Evolutionary conservation across 2,797 vertebrate genomes (phyloP).

Genomic region (Clamator glandarius): DNA sequence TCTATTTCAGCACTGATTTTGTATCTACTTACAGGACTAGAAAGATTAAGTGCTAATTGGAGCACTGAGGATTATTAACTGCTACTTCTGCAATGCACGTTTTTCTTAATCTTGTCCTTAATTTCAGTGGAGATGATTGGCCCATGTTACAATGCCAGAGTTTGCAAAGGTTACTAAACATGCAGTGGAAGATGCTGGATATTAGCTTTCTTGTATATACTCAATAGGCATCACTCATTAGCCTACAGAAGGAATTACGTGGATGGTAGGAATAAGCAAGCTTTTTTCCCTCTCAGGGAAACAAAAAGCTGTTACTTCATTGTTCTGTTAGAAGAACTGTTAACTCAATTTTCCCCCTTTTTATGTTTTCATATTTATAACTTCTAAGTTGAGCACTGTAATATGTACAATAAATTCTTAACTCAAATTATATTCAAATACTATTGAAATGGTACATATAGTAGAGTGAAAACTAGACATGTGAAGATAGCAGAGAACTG

Average conservation of each 20-base stretch:
- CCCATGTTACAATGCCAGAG: conserved; percentile 27
- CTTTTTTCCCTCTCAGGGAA: conserved; percentile 7
- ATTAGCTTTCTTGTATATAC: background rate
- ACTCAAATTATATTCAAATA: background rate
- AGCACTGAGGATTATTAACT: conserved; percentile 29
- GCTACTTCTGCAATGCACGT: conserved; percentile 31
- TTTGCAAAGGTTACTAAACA: conserved; percentile 33
- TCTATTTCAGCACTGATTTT: conserved; percentile 41
- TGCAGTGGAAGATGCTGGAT: background rate
- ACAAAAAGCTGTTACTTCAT: background rate
- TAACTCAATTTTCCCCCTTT: background rate
- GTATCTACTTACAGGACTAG: conserved; percentile 55
- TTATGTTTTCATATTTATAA: background rate
- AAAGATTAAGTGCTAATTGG: conserved; percentile 58
- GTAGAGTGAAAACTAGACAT: background rate
- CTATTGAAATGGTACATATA: background rate
- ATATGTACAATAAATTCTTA: background rate
- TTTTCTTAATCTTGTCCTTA: conserved; percentile 58
- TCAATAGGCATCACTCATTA: background rate
- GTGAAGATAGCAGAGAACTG: background rate
- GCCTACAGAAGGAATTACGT: background rate
- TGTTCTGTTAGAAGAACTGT: background rate
- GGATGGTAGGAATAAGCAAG: background rate
- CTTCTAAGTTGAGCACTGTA: background rate
- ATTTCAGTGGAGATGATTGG: conserved; percentile 7